A percentile compares a stretch with the other conserved stretches of the same genome.
phyloP scores from a whole-genome alignment of 2,888 invertebrate species.

The Sicus ferrugineus region DNA sequence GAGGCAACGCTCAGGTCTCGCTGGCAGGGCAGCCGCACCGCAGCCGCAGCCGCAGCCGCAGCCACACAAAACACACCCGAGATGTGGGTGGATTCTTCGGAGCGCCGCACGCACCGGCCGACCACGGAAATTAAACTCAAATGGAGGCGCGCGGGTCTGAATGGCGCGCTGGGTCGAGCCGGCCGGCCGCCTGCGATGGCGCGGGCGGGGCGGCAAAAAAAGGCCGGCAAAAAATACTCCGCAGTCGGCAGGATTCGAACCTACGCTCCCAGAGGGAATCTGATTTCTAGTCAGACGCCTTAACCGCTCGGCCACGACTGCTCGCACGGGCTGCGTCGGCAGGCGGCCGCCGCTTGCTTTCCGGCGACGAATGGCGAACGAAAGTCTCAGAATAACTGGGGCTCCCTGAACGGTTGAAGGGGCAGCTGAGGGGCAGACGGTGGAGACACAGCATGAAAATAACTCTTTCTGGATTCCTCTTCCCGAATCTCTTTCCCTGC shows the following conservation, averaged over 20 bases:
- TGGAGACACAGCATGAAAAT: too few species aligned
- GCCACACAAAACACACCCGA: slow-evolving; percentile 23
- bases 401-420: too few species aligned
- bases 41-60: background rate
- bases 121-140: slow-evolving; percentile 7
- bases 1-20: too few species aligned
- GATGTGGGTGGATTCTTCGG: slow-evolving; percentile 30
- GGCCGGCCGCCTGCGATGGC: background rate
- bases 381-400: slow-evolving; percentile 8
- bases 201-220: too few species aligned
- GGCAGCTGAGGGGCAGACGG: too few species aligned
- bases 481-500: too few species aligned
- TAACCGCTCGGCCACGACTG: slow-evolving; percentile 63
- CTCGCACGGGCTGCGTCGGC: slow-evolving; percentile 26
- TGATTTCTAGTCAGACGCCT: slow-evolving; percentile 63
- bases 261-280: slow-evolving; percentile 62
- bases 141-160: slow-evolving; percentile 4
- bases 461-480: too few species aligned
- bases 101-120: background rate
- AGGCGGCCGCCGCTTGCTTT: background rate
- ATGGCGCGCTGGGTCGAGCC: too few species aligned
- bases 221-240: too few species aligned
- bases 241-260: slow-evolving; percentile 61
- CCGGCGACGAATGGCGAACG: background rate
- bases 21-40: too few species aligned